phyloP scores from a whole-genome alignment of 2,113 vertebrate genomes.

The Spheniscus mendiculus region DNA sequence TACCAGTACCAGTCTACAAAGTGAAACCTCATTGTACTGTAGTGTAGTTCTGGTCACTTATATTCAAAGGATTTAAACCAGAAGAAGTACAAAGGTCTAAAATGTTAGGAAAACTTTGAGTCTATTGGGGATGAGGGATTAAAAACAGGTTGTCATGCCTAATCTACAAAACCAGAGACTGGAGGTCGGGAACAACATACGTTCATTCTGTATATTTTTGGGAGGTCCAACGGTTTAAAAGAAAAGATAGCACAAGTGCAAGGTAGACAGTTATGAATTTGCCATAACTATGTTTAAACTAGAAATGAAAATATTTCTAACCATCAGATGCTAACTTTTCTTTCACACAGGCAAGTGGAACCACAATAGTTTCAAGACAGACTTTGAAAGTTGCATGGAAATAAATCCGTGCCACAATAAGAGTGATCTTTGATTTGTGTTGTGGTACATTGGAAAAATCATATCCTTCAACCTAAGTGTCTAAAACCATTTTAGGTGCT shows the following conservation, averaged over 20 bases:
- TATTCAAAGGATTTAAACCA: not conserved
- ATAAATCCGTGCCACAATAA: not conserved
- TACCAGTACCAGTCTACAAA: not conserved
- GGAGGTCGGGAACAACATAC: accelerated
- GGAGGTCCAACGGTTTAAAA: not conserved
- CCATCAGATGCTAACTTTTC: not conserved
- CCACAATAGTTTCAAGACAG: not conserved
- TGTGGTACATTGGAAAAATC: not conserved
- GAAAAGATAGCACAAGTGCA: not conserved
- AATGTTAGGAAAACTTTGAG: not conserved
- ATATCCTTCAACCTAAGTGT: not conserved
- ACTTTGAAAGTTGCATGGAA: not conserved
- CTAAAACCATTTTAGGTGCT: not conserved
- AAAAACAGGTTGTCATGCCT: not conserved
- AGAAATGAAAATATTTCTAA: not conserved
- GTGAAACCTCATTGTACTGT: not conserved
- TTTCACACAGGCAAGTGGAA: not conserved
- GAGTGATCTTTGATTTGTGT: not conserved
- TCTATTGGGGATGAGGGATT: not conserved
- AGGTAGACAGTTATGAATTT: not conserved
- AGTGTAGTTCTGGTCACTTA: not conserved
- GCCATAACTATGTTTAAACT: not conserved
- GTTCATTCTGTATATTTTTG: not conserved
- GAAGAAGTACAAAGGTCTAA: not conserved
- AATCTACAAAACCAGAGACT: not conserved